Evolutionary conservation across 2,113 vertebrate genomes (phyloP).

Genomic region (Chrysochloris asiatica): DNA sequence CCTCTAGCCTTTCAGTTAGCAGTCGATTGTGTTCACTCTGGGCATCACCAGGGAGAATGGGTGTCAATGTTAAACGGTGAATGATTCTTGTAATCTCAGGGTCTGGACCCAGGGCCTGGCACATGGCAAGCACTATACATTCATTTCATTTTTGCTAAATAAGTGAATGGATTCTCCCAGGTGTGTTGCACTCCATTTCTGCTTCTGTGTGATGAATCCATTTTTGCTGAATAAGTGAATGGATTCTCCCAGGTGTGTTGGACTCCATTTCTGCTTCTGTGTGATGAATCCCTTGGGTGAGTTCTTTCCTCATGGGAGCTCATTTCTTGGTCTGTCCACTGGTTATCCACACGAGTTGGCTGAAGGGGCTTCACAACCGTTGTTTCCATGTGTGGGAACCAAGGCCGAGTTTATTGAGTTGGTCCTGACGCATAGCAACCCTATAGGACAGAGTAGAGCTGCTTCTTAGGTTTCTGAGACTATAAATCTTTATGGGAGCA

Average conservation of each 20-base stretch:
- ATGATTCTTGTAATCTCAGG: background rate
- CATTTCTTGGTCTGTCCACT: background rate
- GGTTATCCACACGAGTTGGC: accelerated
- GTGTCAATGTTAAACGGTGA: too few relatives aligned
- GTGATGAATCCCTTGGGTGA: accelerated
- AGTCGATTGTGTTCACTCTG: too few relatives aligned
- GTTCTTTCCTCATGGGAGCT: background rate
- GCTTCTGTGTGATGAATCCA: accelerated
- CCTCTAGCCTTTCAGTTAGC: background rate
- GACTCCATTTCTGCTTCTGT: background rate
- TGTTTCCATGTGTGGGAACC: background rate
- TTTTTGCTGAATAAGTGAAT: background rate
- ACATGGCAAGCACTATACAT: accelerated
- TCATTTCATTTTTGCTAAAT: background rate
- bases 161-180: background rate
- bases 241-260: accelerated
- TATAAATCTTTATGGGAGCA: too few relatives aligned
- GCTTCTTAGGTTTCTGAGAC: too few relatives aligned
- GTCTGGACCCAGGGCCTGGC: background rate
- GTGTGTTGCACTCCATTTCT: accelerated
- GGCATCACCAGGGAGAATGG: background rate
- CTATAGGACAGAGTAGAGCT: too few relatives aligned
- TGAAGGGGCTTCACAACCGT: background rate
- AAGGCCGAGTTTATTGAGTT: too few relatives aligned
- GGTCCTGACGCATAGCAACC: too few relatives aligned